Conservation (phyloP, 1,140 invertebrate species). For the Drosophila trapezifrons region DNA sequence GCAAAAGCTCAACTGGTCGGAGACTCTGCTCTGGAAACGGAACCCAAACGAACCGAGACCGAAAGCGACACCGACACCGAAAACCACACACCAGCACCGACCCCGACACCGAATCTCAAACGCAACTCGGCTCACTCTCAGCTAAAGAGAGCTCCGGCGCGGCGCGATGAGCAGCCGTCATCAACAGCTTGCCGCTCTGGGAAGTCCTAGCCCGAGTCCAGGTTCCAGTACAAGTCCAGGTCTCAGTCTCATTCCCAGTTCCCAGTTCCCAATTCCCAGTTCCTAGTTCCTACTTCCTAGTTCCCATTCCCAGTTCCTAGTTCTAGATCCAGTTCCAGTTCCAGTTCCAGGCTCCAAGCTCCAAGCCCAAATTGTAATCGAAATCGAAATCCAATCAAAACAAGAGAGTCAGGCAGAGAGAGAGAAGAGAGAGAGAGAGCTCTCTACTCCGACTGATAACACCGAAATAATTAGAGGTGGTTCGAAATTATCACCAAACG, state of each 20-base stretch:
- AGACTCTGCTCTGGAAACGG: conserved; percentile 44
- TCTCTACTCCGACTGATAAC: conserved; percentile 15
- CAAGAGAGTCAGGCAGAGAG: not conserved
- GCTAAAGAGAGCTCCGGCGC: not conserved
- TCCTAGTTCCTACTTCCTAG: not conserved
- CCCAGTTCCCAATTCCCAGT: not conserved
- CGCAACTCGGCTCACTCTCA: conserved; percentile 6
- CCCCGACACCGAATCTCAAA: conserved; percentile 2
- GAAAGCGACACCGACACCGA: conserved; percentile 17
- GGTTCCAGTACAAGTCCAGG: not conserved
- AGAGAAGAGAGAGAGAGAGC: not conserved
- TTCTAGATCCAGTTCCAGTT: too few relatives aligned
- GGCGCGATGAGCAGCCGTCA: not conserved
- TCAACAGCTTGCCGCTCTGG: too few relatives aligned
- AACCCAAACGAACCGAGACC: conserved; percentile 57
- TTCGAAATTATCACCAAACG: conserved; percentile 18
- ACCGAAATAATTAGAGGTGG: not conserved
- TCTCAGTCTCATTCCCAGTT: not conserved
- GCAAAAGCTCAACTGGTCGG: conserved; percentile 79
- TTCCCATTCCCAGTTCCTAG: not conserved
- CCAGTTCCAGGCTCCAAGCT: not conserved
- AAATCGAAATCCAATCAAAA: not conserved
- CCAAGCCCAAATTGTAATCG: not conserved
- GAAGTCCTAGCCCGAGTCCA: not conserved
- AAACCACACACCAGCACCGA: conserved; percentile 3